These are phyloP conservation scores for Arrhopalites spinosus DNA, from an alignment of 2,888 invertebrate species.

Conservation along the genomic window DNA sequence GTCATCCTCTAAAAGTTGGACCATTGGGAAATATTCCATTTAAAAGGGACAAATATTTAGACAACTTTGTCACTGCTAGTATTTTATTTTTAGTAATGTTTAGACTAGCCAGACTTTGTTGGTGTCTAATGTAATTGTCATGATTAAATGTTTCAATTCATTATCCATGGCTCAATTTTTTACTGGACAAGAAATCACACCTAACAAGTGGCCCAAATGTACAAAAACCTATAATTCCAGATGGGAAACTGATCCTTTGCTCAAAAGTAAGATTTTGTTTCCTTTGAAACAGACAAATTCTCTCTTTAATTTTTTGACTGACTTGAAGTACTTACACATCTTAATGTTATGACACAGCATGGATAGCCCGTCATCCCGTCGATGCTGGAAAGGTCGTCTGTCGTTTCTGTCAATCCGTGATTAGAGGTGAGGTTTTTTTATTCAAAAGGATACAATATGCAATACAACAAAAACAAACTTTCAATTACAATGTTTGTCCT, in stretches of 20 bases:
- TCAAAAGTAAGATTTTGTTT: slow-evolving; percentile 39
- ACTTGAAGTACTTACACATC: background rate
- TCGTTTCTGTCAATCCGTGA: slow-evolving; percentile 40
- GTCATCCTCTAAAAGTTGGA: too few relatives aligned
- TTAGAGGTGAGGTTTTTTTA: background rate
- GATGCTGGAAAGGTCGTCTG: slow-evolving; percentile 44
- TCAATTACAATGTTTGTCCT: background rate
- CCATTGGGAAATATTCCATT: too few relatives aligned
- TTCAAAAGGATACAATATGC: too few relatives aligned
- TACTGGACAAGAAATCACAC: background rate
- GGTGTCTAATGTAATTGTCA: too few relatives aligned
- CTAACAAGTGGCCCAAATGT: slow-evolving; percentile 35
- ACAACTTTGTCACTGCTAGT: too few relatives aligned
- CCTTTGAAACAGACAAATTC: background rate
- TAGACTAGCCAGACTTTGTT: too few relatives aligned
- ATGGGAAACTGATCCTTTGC: slow-evolving; percentile 45
- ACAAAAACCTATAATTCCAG: slow-evolving; percentile 44
- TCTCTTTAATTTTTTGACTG: background rate
- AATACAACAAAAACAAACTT: too few relatives aligned
- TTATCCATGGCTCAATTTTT: too few relatives aligned
- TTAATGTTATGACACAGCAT: too few relatives aligned
- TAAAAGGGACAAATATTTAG: too few relatives aligned
- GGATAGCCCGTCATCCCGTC: slow-evolving; percentile 43
- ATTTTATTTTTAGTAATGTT: too few relatives aligned
- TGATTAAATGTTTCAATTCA: too few relatives aligned